phyloP scores from a whole-genome alignment of 2,888 invertebrate genomes.

The Ormyrus nitidulus region DNA sequence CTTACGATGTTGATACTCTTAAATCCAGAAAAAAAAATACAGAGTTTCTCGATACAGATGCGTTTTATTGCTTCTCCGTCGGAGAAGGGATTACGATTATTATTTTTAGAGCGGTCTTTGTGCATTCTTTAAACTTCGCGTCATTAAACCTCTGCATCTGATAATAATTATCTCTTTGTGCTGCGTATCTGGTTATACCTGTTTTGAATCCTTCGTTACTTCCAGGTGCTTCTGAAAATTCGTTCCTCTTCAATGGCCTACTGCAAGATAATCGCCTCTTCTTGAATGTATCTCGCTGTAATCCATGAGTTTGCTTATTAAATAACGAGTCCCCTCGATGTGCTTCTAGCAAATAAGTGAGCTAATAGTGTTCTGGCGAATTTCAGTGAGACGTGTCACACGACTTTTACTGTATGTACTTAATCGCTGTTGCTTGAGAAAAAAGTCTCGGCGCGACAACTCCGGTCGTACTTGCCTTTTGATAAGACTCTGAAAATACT shows the following conservation, averaged over 20 bases:
- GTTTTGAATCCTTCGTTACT: neutral
- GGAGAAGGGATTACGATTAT: too few species aligned
- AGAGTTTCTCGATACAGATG: too few species aligned
- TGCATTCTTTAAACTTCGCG: neutral
- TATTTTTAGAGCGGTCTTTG: too few species aligned
- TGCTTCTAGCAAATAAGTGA: neutral
- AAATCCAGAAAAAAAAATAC: too few species aligned
- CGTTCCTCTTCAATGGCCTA: neutral
- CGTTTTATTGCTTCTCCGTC: too few species aligned
- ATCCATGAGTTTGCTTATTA: slow-evolving; percentile 17
- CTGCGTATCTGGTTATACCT: neutral
- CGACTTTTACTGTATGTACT: neutral
- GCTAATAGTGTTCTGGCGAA: neutral
- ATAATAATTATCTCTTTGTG: slow-evolving; percentile 37
- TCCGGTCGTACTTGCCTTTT: too few species aligned
- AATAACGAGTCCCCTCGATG: slow-evolving; percentile 16
- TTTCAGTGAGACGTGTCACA: slow-evolving; percentile 1
- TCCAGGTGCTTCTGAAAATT: slow-evolving; percentile 14
- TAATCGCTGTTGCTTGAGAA: neutral
- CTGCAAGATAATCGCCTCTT: neutral
- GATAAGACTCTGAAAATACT: too few species aligned
- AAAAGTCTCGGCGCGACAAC: neutral
- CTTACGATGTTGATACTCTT: too few species aligned
- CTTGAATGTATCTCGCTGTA: neutral
- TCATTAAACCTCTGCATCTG: slow-evolving; percentile 15